Evolutionary conservation across 1,140 invertebrate genomes (phyloP).

Genomic region (Berghia stephanieae): DNA sequence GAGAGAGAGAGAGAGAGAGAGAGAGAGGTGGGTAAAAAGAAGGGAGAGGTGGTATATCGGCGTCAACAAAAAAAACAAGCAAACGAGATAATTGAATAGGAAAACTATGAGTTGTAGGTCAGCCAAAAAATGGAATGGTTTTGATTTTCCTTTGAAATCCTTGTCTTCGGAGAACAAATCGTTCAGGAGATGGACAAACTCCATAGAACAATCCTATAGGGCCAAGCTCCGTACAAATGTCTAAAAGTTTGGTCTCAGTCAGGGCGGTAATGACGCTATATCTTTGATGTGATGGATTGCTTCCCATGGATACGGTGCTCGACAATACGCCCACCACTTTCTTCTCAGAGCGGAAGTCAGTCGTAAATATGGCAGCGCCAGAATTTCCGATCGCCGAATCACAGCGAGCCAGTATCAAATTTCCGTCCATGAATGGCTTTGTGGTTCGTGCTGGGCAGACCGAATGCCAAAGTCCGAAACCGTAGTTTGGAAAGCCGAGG

Average conservation of each 20-base stretch:
- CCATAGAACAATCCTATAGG: conserved; percentile 39
- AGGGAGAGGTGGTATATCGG: too few relatives aligned
- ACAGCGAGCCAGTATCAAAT: conserved; percentile 50
- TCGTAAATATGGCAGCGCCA: conserved; percentile 47
- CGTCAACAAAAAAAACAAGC: too few relatives aligned
- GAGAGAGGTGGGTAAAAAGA: too few relatives aligned
- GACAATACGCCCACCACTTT: conserved; percentile 54
- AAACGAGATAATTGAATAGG: too few relatives aligned
- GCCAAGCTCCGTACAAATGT: conserved; percentile 52
- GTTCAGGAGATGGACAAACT: conserved; percentile 39
- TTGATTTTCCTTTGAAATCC: conserved; percentile 10
- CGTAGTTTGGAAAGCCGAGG: conserved; percentile 47
- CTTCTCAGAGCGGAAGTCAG: conserved; percentile 39
- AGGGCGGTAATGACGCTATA: conserved; percentile 52
- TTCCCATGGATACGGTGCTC: conserved; percentile 39
- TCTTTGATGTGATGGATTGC: conserved; percentile 26
- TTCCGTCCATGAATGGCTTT: conserved; percentile 41
- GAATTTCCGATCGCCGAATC: conserved; percentile 51
- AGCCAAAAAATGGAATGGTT: conserved; percentile 39
- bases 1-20: too few relatives aligned
- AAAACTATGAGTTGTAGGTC: too few relatives aligned
- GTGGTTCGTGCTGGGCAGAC: conserved; percentile 41
- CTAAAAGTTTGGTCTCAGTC: conserved; percentile 47
- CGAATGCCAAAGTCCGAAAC: conserved; percentile 42
- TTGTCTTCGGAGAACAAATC: not conserved